Conservation (phyloP, 2,113 vertebrate genomes). For the Aplodontia rufa region DNA sequence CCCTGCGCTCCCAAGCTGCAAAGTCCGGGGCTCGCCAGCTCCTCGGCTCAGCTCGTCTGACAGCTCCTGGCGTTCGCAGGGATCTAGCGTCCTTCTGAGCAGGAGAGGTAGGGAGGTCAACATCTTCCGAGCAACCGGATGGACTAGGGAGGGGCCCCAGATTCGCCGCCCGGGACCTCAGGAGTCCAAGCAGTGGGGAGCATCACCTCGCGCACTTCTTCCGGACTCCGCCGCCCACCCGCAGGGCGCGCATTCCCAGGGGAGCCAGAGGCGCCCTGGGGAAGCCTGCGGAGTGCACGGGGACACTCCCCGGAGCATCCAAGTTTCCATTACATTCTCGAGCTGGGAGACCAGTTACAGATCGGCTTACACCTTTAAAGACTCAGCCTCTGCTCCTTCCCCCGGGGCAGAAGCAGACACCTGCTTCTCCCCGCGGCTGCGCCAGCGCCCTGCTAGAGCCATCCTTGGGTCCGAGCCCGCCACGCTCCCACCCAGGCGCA, state of each 20-base stretch:
- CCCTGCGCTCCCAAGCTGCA: not conserved
- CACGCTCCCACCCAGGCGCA: not conserved
- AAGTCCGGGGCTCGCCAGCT: not conserved
- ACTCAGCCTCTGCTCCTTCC: not conserved
- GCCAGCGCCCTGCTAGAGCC: not conserved
- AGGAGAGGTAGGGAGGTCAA: not conserved
- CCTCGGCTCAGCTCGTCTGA: not conserved
- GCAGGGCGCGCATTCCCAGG: not conserved
- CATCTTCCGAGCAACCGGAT: not conserved
- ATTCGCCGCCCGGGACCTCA: not conserved
- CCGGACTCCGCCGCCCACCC: not conserved
- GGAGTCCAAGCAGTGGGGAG: not conserved
- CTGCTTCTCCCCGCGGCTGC: not conserved
- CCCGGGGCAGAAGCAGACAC: not conserved
- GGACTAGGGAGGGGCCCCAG: not conserved
- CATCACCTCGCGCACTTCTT: not conserved
- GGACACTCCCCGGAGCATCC: not conserved
- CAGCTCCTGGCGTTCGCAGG: not conserved
- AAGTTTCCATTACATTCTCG: conserved; percentile 45
- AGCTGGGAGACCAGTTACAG: not conserved
- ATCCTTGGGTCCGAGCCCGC: not conserved
- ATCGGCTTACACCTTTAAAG: not conserved
- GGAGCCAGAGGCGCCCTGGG: not conserved
- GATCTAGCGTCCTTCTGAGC: not conserved
- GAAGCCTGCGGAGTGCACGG: not conserved